phyloP scores from a whole-genome alignment of 1,140 invertebrate genomes.

The Eumaeus atala region DNA sequence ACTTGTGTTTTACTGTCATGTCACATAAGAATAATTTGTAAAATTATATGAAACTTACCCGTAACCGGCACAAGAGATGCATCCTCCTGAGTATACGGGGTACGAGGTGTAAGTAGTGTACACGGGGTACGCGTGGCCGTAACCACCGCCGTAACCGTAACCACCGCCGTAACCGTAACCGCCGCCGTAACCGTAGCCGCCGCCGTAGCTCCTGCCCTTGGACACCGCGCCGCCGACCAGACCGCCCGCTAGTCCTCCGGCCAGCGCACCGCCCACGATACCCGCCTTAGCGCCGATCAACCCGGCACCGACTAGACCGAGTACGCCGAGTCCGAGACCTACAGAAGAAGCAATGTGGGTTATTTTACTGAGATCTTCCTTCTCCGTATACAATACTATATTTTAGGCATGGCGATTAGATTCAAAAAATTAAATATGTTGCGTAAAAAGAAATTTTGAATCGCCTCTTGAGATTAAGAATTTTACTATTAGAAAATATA shows the following conservation, averaged over 20 bases:
- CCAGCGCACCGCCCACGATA: conserved; percentile 51
- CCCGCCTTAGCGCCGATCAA: conserved; percentile 52
- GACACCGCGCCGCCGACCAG: conserved; percentile 29
- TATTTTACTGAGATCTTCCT: conserved; percentile 4
- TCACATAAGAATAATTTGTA: too few species aligned
- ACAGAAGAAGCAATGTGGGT: conserved; percentile 11
- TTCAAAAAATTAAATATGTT: too few species aligned
- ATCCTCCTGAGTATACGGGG: conserved; percentile 23
- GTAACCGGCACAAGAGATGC: conserved; percentile 20
- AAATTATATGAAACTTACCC: conserved; percentile 5
- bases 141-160: conserved; percentile 12
- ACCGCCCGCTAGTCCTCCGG: conserved; percentile 34
- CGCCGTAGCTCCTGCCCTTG: conserved; percentile 27
- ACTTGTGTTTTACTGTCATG: too few species aligned
- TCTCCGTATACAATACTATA: too few species aligned
- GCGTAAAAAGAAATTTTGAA: too few species aligned
- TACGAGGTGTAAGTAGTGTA: neutral
- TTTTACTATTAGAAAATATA: too few species aligned
- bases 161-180: conserved; percentile 26
- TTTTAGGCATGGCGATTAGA: too few species aligned
- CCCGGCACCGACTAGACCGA: conserved; percentile 42
- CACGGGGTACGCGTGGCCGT: conserved; percentile 4
- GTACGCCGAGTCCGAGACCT: conserved; percentile 31
- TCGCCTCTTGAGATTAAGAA: too few species aligned
- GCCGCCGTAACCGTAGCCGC: conserved; percentile 28